phyloP scores from a whole-genome alignment of 2,113 vertebrate genomes.

The Urocolius indicus region DNA sequence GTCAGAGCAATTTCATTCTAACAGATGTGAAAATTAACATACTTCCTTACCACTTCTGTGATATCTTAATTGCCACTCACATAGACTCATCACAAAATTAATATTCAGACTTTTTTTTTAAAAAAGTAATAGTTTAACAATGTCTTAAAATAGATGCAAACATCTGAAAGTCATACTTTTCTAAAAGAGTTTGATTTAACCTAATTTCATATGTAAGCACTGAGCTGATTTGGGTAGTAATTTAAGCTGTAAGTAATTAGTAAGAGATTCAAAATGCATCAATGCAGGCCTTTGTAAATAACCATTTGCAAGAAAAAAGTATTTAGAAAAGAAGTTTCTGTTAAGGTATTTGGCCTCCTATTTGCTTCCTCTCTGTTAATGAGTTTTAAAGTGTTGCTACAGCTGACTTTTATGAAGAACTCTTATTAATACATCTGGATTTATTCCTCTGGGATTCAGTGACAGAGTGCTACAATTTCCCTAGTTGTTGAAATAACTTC shows the following conservation, averaged over 20 bases:
- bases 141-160: not conserved
- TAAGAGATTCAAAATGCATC: not conserved
- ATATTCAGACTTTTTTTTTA: not conserved
- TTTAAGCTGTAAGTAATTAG: not conserved
- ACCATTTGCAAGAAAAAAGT: not conserved
- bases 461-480: not conserved
- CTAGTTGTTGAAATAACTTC: not conserved
- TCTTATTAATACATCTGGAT: not conserved
- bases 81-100: not conserved
- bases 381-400: not conserved
- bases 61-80: not conserved
- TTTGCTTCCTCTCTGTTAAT: not conserved
- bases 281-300: not conserved
- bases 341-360: not conserved
- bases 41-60: not conserved
- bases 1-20: not conserved
- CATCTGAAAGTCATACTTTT: not conserved
- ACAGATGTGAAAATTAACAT: not conserved
- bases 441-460: not conserved
- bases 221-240: not conserved
- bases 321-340: not conserved
- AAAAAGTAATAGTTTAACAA: not conserved
- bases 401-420: not conserved
- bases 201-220: not conserved
- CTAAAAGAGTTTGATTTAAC: not conserved